A percentile compares a stretch with the other conserved stretches of the same genome.
Conservation (phyloP, 64 coral and sea anemone genomes). For the Hydrozoanthus tunicans region DNA sequence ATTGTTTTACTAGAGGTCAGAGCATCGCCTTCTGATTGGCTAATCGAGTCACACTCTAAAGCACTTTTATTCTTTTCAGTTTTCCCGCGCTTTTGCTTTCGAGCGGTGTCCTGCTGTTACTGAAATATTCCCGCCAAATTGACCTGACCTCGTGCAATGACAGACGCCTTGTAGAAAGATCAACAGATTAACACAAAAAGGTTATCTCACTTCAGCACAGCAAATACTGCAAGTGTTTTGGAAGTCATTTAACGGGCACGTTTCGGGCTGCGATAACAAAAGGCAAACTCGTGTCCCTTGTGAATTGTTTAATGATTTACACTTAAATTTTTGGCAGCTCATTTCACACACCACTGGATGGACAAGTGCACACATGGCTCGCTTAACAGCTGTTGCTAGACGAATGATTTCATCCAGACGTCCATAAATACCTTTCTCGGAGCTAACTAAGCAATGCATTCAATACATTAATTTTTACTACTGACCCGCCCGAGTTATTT, state of each 20-base stretch:
- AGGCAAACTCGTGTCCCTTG: not conserved
- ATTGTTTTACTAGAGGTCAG: not conserved
- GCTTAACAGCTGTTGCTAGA: not conserved
- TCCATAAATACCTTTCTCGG: too few species aligned
- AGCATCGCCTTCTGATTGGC: constrained; percentile 17
- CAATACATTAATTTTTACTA: too few species aligned
- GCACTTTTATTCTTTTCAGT: not conserved
- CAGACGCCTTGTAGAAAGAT: constrained; percentile 18
- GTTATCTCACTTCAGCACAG: not conserved
- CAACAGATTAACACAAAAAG: not conserved
- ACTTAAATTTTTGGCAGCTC: not conserved
- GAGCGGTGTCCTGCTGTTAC: constrained; percentile 18
- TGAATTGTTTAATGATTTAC: constrained; percentile 2
- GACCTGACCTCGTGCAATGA: constrained; percentile 44
- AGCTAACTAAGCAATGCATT: too few species aligned
- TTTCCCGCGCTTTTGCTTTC: constrained; percentile 14
- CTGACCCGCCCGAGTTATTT: too few species aligned
- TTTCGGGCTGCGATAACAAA: not conserved
- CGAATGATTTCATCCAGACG: not conserved
- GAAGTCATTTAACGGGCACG: not conserved
- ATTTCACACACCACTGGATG: constrained; percentile 13
- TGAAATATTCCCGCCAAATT: constrained; percentile 53
- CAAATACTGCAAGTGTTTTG: not conserved
- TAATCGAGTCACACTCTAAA: not conserved
- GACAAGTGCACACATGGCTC: not conserved